Percentiles rank a stretch among this genome's conserved stretches.
phyloP scores from a whole-genome alignment of 2,888 invertebrate genomes.

The Crioceris asparagi region DNA sequence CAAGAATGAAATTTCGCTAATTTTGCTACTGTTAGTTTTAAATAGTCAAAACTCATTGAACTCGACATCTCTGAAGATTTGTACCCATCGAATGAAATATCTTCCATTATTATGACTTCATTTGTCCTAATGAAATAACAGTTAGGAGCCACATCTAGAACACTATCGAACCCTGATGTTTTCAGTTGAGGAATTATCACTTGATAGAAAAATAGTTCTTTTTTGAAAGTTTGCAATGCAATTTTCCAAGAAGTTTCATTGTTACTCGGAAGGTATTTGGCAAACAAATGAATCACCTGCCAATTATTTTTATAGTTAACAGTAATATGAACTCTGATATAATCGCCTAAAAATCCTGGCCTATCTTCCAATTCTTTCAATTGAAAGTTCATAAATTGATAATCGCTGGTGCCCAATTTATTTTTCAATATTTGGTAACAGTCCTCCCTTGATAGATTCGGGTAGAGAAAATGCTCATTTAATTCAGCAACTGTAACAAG shows the following conservation, averaged over 20 bases:
- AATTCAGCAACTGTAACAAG: no score
- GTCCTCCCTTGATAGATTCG: neutral
- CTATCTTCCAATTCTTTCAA: neutral
- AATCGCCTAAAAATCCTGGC: neutral
- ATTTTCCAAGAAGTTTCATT: neutral
- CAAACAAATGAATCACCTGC: neutral
- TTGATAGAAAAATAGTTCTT: neutral
- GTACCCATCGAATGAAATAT: neutral
- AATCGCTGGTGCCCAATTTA: neutral
- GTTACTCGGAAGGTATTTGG: neutral
- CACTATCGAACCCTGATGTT: neutral
- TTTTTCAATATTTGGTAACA: neutral
- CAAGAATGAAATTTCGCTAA: conserved; percentile 29
- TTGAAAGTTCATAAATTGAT: neutral
- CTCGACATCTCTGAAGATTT: neutral
- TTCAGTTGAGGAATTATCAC: neutral
- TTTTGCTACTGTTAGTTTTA: conserved; percentile 18
- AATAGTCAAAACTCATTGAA: conserved; percentile 13
- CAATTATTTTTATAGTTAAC: neutral
- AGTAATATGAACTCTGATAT: neutral
- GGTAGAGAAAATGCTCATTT: neutral
- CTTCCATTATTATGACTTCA: neutral
- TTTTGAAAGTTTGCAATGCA: neutral
- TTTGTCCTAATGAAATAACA: neutral
- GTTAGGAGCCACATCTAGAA: neutral